Conservation (phyloP, 2,113 vertebrate genomes). For the Loxodonta africana region DNA sequence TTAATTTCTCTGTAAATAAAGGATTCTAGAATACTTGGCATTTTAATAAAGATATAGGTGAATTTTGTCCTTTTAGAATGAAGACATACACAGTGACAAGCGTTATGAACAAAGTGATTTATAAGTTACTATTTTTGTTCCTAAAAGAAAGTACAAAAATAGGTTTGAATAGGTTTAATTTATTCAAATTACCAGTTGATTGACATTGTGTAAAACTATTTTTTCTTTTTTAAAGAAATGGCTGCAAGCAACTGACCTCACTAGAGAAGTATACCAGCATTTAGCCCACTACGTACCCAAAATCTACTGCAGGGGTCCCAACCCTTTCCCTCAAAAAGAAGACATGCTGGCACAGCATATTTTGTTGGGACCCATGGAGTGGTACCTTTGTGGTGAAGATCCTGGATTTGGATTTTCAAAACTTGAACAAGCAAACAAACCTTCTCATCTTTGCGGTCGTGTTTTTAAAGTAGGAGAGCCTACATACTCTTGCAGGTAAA, state of each 20-base stretch:
- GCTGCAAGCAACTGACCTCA: slow-evolving; percentile 93
- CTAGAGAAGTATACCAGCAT: slow-evolving; percentile 94
- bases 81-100: background rate
- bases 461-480: slow-evolving; percentile 99
- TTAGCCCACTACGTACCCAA: slow-evolving; percentile 95
- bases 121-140: slow-evolving; percentile 38
- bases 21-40: slow-evolving; percentile 22
- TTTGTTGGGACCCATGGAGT: slow-evolving; percentile 95
- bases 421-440: slow-evolving; percentile 95
- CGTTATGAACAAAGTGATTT: slow-evolving; percentile 30
- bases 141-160: slow-evolving; percentile 9
- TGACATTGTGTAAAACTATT: slow-evolving; percentile 64
- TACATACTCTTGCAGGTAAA: slow-evolving; percentile 98
- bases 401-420: slow-evolving; percentile 93
- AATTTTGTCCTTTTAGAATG: slow-evolving; percentile 33
- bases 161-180: background rate
- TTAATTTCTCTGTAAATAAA: slow-evolving; percentile 19
- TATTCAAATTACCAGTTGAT: slow-evolving; percentile 52
- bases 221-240: slow-evolving; percentile 91
- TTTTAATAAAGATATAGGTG: background rate
- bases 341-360: slow-evolving; percentile 95
- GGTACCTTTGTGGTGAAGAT: slow-evolving; percentile 97
- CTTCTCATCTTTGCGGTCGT: slow-evolving; percentile 96
- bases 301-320: slow-evolving; percentile 95
- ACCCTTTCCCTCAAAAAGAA: slow-evolving; percentile 93